Base-by-base conservation (phyloP, 2,113 vertebrate genomes). In the Chlorodrepanis virens region DNA sequence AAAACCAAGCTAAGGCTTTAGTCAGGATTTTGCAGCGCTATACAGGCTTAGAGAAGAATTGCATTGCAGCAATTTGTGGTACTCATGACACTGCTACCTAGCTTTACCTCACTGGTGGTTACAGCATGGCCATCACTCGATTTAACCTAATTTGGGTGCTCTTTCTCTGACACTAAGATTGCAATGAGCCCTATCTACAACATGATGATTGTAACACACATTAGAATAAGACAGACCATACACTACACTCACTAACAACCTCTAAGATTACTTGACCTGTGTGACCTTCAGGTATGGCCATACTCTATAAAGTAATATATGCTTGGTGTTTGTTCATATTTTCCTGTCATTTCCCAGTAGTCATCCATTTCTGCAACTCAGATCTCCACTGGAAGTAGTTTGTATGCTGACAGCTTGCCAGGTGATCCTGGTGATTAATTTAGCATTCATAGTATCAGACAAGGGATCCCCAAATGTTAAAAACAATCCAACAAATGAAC, bases 111-210 rank as follows among this genome's bases (percentile, higher is more conserved):
- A 50, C 82, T 9, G 6, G 59, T 12, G 10, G 90, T 53, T 88
- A 70, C 57, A 79, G 40, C 50, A 40, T 17, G 54, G 89, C 78
- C 84, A 90, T 83, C 92, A 91, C 86, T 95, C 79, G 93, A 14
- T 76, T 90, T 69, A 91, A 91, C 37, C 44, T 85, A 52, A 93
- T 97, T 90, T 79, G 82, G 71, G 84, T 92, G 72, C 70, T 63
- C 37, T 89, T 94, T 88, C 69, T 92, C 86, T 35, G 37, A 83
- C 89, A 83, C 47, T 37, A 68, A 52, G 54, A 40, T 33, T 50
- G 64, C 83, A 97, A 78, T 39, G 82, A 88, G 65, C 56, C 92
- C 90, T 64, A 78, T 83, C 80, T 87, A 83, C 64, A 78, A 68
- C 53, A 64, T 25, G 14, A 16, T n/a, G 94, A 70, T 70, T 80